phyloP scores from a whole-genome alignment of 2,113 vertebrate genomes.

The Herpailurus yagouaroundi region DNA sequence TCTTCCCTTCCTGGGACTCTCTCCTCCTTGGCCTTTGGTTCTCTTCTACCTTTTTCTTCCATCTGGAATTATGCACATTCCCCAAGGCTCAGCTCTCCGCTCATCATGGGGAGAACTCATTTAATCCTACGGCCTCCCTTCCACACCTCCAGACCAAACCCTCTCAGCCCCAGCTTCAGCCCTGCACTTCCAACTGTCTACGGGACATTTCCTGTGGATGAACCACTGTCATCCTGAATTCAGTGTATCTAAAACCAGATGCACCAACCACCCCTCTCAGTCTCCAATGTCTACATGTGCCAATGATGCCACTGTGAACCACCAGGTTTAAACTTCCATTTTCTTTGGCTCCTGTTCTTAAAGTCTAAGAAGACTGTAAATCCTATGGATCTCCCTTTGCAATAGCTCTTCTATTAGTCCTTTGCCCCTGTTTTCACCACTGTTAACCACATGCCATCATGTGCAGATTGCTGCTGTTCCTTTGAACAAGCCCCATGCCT shows the following conservation, averaged over 20 bases:
- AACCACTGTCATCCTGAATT: background rate
- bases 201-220: background rate
- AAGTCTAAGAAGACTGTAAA: slow-evolving; percentile 14
- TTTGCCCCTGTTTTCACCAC: background rate
- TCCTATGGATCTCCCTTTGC: background rate
- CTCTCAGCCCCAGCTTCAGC: background rate
- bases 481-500: background rate
- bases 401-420: background rate
- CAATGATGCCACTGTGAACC: background rate
- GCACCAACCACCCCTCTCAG: background rate
- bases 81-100: background rate
- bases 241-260: background rate
- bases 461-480: background rate
- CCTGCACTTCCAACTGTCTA: background rate
- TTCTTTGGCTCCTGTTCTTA: slow-evolving; percentile 33
- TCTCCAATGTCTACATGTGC: background rate
- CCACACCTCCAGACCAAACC: background rate
- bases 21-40: background rate
- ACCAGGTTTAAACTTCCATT: background rate
- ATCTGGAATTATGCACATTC: background rate
- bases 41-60: background rate
- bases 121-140: background rate
- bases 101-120: background rate
- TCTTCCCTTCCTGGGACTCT: background rate
- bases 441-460: background rate